phyloP scores from a whole-genome alignment of 2,888 invertebrate species.

The Cataglyphis albicans region DNA sequence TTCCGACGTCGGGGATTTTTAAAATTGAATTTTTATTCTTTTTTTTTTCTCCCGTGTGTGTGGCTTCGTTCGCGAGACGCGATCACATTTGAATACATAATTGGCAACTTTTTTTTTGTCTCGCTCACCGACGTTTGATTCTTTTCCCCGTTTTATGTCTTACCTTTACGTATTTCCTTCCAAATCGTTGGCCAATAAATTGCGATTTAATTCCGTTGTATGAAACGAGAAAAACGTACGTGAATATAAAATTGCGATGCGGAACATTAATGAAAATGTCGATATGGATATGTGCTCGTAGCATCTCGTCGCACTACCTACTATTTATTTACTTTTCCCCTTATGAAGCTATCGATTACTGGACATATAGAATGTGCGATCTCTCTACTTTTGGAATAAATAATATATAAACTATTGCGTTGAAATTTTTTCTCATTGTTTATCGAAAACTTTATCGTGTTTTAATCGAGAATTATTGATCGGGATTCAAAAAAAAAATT shows the following conservation, averaged over 20 bases:
- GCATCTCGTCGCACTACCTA: neutral
- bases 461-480: neutral
- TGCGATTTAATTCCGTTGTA: conserved; percentile 37
- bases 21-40: conserved; percentile 58
- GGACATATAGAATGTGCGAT: neutral
- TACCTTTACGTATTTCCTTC: conserved; percentile 24
- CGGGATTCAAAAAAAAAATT: neutral
- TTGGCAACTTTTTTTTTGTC: conserved; percentile 52
- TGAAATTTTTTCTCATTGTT: neutral
- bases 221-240: conserved; percentile 16
- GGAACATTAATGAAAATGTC: conserved; percentile 47
- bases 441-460: neutral
- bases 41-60: neutral
- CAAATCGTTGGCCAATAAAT: conserved; percentile 8
- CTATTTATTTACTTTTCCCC: conserved; percentile 45
- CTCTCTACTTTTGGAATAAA: neutral
- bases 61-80: conserved; percentile 22
- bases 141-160: conserved; percentile 25
- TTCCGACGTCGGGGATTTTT: conserved; percentile 46
- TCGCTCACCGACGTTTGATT: conserved; percentile 27
- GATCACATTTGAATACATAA: conserved; percentile 66
- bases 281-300: conserved; percentile 19
- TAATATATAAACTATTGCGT: neutral
- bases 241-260: conserved; percentile 4
- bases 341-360: conserved; percentile 27